phyloP scores from a whole-genome alignment of 2,888 invertebrate genomes.

The Erynnis tages region DNA sequence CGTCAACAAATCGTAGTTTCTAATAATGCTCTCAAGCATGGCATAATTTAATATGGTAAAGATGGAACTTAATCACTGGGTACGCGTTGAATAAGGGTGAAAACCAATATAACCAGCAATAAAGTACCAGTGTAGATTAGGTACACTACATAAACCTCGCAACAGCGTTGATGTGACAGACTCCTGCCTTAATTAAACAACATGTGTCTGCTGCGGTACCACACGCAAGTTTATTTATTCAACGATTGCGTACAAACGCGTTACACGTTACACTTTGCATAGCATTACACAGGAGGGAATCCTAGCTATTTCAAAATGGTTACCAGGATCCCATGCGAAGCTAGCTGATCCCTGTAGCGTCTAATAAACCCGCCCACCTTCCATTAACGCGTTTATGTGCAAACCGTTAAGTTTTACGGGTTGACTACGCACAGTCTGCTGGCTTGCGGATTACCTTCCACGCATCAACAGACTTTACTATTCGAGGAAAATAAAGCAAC shows the following conservation, averaged over 20 bases:
- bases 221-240: slow-evolving; percentile 17
- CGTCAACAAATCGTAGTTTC: no score
- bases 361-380: slow-evolving; percentile 38
- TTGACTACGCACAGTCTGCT: slow-evolving; percentile 21
- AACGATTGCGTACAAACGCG: slow-evolving; percentile 18
- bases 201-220: background rate
- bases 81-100: no score
- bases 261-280: slow-evolving; percentile 23
- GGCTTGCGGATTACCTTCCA: slow-evolving; percentile 16
- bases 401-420: slow-evolving; percentile 51
- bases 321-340: slow-evolving; percentile 12
- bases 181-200: slow-evolving; percentile 11
- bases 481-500: slow-evolving; percentile 17
- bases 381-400: slow-evolving; percentile 51
- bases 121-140: no score
- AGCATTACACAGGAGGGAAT: slow-evolving; percentile 25
- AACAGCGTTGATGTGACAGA: slow-evolving; percentile 7
- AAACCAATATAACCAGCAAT: no score
- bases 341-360: slow-evolving; percentile 13
- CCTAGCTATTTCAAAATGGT: slow-evolving; percentile 26
- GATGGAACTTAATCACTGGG: no score
- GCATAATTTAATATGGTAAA: no score
- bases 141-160: background rate
- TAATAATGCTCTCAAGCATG: no score
- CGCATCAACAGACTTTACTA: slow-evolving; percentile 24